phyloP scores from a whole-genome alignment of 2,113 vertebrate genomes.

The Sorex araneus region DNA sequence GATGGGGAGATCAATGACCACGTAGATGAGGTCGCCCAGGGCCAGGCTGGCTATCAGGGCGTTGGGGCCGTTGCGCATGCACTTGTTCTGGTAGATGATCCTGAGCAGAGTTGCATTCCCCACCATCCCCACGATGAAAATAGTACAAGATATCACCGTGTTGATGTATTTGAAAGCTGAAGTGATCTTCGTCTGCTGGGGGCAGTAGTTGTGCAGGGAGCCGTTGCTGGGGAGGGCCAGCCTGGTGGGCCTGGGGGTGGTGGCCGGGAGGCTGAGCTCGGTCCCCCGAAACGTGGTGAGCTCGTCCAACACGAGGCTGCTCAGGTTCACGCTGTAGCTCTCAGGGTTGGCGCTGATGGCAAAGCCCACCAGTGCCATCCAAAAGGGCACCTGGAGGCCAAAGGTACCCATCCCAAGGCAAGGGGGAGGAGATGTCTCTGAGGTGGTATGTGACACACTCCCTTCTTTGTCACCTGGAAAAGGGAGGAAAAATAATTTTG shows the following conservation, averaged over 20 bases:
- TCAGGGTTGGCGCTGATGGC: constrained; percentile 85
- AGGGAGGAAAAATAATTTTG: constrained; percentile 55
- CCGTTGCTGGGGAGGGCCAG: constrained; percentile 81
- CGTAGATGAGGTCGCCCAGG: constrained; percentile 98
- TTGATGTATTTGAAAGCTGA: constrained; percentile 96
- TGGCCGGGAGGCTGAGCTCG: constrained; percentile 80
- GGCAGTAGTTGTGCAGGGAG: constrained; percentile 86
- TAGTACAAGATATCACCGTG: constrained; percentile 94
- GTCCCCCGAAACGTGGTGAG: constrained; percentile 84
- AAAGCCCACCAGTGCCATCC: constrained; percentile 85
- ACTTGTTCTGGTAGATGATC: constrained; percentile 99
- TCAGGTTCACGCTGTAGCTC: constrained; percentile 84
- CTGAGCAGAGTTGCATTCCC: constrained; percentile 97
- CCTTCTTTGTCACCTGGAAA: constrained; percentile 76
- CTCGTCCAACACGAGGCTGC: constrained; percentile 61
- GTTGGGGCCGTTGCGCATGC: constrained; percentile 99
- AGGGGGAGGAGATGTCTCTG: constrained; percentile 51
- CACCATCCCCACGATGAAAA: constrained; percentile 97
- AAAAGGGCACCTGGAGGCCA: constrained; percentile 84
- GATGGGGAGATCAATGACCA: constrained; percentile 96
- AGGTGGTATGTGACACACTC: constrained; percentile 3
- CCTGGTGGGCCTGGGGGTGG: constrained; percentile 84
- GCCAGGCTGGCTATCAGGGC: constrained; percentile 98
- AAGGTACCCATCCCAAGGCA: constrained; percentile 85
- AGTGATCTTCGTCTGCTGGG: constrained; percentile 87